phyloP scores from a whole-genome alignment of 2,888 invertebrate species.

The Drosophila recens region DNA sequence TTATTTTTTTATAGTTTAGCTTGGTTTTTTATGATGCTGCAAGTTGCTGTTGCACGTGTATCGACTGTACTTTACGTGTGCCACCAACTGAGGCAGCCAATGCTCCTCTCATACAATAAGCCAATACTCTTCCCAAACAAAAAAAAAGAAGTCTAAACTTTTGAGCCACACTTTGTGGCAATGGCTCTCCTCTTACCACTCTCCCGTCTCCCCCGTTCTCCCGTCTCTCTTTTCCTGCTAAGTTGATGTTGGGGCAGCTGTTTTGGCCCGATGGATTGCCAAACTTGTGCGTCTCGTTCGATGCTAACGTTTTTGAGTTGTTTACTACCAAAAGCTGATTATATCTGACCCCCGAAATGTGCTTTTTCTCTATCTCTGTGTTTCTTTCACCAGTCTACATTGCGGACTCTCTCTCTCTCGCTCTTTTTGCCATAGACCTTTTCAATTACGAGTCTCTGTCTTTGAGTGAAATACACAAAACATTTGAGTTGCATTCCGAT shows the following conservation, averaged over 20 bases:
- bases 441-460: slow-evolving; percentile 17
- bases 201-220: too few species aligned
- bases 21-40: slow-evolving; percentile 65
- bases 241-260: slow-evolving; percentile 30
- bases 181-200: neutral
- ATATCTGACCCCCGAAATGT: slow-evolving; percentile 30
- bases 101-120: slow-evolving; percentile 47
- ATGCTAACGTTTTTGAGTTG: slow-evolving; percentile 36
- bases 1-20: slow-evolving; percentile 61
- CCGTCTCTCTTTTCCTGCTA: neutral
- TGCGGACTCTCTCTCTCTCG: neutral
- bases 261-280: slow-evolving; percentile 32
- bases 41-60: slow-evolving; percentile 57
- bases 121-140: slow-evolving; percentile 35
- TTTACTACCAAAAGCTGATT: slow-evolving; percentile 53
- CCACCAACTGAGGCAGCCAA: slow-evolving; percentile 2
- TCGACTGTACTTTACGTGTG: slow-evolving; percentile 28
- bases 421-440: neutral
- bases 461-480: slow-evolving; percentile 3
- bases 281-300: slow-evolving; percentile 38
- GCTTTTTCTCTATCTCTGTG: neutral
- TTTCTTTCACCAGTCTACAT: neutral
- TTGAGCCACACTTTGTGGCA: slow-evolving; percentile 7
- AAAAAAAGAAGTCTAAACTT: slow-evolving; percentile 1
- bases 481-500: slow-evolving; percentile 9